These are phyloP conservation scores for Chymomyza fuscimana DNA, from an alignment of 2,888 invertebrate genomes.

Conservation along the genomic window DNA sequence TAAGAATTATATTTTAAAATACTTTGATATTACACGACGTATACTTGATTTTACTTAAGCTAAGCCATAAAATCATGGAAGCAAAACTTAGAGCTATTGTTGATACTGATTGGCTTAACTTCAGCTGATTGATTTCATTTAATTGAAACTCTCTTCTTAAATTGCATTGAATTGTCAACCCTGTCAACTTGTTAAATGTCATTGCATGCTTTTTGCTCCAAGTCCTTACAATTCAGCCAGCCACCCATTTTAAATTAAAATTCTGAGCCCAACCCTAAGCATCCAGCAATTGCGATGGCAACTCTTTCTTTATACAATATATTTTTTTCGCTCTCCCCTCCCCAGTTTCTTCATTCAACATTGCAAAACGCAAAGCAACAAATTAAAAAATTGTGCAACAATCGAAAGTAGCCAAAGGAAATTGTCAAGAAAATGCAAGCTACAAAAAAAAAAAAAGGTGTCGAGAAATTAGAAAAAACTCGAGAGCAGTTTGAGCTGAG, in stretches of 20 bases:
- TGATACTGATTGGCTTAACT: not conserved
- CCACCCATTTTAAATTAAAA: conserved; percentile 51
- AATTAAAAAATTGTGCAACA: conserved; percentile 75
- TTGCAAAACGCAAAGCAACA: conserved; percentile 52
- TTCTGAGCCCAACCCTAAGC: conserved; percentile 12
- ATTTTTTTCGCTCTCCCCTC: not conserved
- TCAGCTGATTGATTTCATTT: not conserved
- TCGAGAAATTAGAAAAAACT: conserved; percentile 45
- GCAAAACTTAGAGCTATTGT: not conserved
- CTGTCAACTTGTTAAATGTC: not conserved
- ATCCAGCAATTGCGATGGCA: conserved; percentile 15
- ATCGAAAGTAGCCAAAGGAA: conserved; percentile 60
- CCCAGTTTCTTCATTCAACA: not conserved
- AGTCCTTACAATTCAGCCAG: not conserved
- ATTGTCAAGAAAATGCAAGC: conserved; percentile 66
- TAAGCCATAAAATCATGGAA: not conserved
- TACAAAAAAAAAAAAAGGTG: conserved; percentile 31
- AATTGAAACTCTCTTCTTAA: not conserved
- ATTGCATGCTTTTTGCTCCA: not conserved
- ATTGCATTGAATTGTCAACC: not conserved
- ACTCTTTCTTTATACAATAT: conserved; percentile 44
- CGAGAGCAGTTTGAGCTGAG: conserved; percentile 60
- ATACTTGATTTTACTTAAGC: not conserved
- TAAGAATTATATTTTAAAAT: not conserved
- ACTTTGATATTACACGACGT: not conserved